Base-by-base conservation (phyloP, 2,888 invertebrate species). In the Eledona agricola region DNA sequence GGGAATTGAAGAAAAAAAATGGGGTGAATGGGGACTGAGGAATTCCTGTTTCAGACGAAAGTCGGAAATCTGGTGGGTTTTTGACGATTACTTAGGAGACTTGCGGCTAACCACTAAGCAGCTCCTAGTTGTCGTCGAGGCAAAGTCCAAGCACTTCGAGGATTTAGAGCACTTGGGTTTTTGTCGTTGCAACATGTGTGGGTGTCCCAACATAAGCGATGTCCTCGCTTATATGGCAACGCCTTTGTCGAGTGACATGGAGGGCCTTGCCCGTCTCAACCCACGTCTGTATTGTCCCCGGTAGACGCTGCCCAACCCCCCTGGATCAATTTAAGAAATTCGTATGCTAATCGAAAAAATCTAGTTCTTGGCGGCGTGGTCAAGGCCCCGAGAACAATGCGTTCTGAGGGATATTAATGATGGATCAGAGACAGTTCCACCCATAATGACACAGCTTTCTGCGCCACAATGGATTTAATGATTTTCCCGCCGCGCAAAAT, bases 401-500 rank as follows among this genome's bases (percentile, higher is more conserved):
- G 7, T 9, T 34, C 38, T 31, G 28, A 31, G 29, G 5, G 31
- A 50, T 50, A 50, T 50, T 55, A 38, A 55, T 55, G 55, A 50
- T 55, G 37, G 38, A 42, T 25, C 34, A 22, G 43, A 55, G 40
- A 52, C 49, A 52, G 52, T 31, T 53, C 56, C 52, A 49, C 56
- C 56, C 56, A 56, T 53, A 56, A 56, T 56, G 56, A 56, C 56
- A 56, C 52, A 53, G 56, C 56, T 56, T 56, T 56, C 52, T 56
- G 56, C 52, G 26, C 45, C 38, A 58, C 51, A 58, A n/a, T n/a
- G n/a, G n/a, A n/a, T n/a, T n/a, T n/a, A n/a, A n/a, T n/a, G n/a
- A n/a, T n/a, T n/a, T n/a, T n/a, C n/a, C n/a, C n/a, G n/a, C n/a
- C n/a, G n/a, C 4, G 9, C 9, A 32, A 32, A 17, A n/a, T n/a